Conservation (phyloP, 1,140 invertebrate species). For the Aphelenchoides avenae region DNA sequence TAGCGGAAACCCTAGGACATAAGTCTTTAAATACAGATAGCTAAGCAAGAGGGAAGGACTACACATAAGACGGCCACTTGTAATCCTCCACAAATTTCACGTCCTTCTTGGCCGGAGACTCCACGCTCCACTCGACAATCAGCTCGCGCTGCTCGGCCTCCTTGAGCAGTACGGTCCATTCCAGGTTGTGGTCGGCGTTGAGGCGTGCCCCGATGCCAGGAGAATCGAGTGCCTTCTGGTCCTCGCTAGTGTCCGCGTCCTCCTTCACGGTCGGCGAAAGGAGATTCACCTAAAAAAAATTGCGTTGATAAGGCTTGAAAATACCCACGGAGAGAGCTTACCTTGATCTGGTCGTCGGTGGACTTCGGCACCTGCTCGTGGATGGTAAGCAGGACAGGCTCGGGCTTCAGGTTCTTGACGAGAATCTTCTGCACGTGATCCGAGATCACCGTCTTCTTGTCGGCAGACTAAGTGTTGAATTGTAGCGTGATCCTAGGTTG, state of each 20-base stretch:
- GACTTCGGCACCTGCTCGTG: constrained; percentile 59
- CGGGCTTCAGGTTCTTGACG: constrained; percentile 59
- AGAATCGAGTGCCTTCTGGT: constrained; percentile 14
- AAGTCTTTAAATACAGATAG: no score
- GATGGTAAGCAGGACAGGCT: constrained; percentile 53
- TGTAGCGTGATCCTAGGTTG: no score
- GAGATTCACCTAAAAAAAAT: constrained; percentile 46
- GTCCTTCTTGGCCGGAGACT: no score
- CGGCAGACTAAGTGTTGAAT: no score
- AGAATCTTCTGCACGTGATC: constrained; percentile 58
- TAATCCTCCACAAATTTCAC: no score
- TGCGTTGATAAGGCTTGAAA: background rate
- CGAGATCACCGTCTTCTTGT: constrained; percentile 40
- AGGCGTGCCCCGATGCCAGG: constrained; percentile 38
- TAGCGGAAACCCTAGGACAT: no score
- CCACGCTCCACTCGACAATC: no score
- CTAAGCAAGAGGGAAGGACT: no score
- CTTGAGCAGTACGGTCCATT: constrained; percentile 58
- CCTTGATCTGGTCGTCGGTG: constrained; percentile 62
- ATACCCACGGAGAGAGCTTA: constrained; percentile 17
- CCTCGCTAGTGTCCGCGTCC: constrained; percentile 24
- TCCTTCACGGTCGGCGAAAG: constrained; percentile 42
- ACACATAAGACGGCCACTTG: no score
- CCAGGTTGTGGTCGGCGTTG: constrained; percentile 59
- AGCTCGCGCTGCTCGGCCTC: no score